These are phyloP conservation scores for Laticauda laticaudata DNA, from an alignment of 2,113 vertebrate genomes.

Conservation along the genomic window DNA sequence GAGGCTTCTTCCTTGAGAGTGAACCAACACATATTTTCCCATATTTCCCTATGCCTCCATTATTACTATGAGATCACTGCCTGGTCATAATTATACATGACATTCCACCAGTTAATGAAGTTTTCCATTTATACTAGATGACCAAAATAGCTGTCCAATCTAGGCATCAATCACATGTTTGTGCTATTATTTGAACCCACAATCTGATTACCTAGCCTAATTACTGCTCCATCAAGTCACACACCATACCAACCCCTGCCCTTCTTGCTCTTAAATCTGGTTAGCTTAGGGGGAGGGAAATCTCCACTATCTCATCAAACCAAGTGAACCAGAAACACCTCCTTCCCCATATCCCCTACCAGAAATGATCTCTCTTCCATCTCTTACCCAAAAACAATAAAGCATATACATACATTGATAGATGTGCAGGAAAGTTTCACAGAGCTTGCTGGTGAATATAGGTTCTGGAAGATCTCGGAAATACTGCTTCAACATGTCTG, in stretches of 20 bases:
- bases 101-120: background rate
- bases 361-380: background rate
- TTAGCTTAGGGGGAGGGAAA: background rate
- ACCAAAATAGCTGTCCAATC: background rate
- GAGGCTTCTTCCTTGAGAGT: no score
- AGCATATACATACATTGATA: slow-evolving; percentile 80
- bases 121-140: background rate
- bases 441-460: slow-evolving; percentile 81
- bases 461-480: slow-evolving; percentile 89
- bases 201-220: background rate
- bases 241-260: background rate
- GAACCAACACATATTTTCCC: no score
- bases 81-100: background rate
- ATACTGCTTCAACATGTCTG: slow-evolving; percentile 90
- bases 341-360: background rate
- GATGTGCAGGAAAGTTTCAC: slow-evolving; percentile 85
- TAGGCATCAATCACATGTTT: background rate
- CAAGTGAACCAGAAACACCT: background rate
- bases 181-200: background rate
- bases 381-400: background rate
- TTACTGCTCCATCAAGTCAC: background rate
- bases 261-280: background rate
- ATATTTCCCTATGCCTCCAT: no score
- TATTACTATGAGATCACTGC: no score
- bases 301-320: background rate